Evolutionary conservation across 2,797 vertebrate genomes (phyloP), one percentile per base, ranked within the genome.

Genomic region (Tenualosa thibaudeaui): DNA sequence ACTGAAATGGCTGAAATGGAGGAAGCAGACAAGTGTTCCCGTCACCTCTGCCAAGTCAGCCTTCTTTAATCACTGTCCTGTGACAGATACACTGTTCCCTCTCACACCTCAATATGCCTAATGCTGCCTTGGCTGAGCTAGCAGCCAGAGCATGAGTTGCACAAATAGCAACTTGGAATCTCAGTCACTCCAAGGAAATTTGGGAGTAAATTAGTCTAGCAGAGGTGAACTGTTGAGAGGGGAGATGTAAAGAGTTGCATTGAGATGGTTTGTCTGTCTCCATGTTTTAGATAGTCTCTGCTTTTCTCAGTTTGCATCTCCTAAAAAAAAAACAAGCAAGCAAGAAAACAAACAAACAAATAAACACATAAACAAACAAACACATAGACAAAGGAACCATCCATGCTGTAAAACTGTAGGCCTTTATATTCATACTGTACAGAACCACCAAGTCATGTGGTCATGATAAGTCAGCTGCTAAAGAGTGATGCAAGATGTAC

Each of bases 31-130:
- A 37, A 37, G 65, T 17, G 65, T 22, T 46, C 71, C 71, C 12
- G 5, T 46, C 37, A 15, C 19, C 31, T 71, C 15, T 37, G 68
- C 31, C 68, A 19, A 40, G 3, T 3, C 12, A 43, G 5, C 15
- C 71, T 78, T 78, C 58, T 22, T 78, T 78, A 78, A 43, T 78
- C 71, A 46, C 37, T 40, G 71, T 78, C 40, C 71, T 78, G 71
- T 78, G 71, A 78, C 71, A 43, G 37, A 78, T 40, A 19, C 37
- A 43, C 71, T 78, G 71, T 31, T 78, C 71, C 71, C 71, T 43
- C 71, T 78, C 71, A 78, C 71, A 78, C 71, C 71, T 78, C 71
- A 78, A 78, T 78, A 46, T 78, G 37, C 71, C 26, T 78, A 46
- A 78, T 78, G 71, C 37, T 19, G 37, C 17, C 17, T 78, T 43